phyloP scores from a whole-genome alignment of 2,888 invertebrate genomes.

The Aleiodes leptofemur region DNA sequence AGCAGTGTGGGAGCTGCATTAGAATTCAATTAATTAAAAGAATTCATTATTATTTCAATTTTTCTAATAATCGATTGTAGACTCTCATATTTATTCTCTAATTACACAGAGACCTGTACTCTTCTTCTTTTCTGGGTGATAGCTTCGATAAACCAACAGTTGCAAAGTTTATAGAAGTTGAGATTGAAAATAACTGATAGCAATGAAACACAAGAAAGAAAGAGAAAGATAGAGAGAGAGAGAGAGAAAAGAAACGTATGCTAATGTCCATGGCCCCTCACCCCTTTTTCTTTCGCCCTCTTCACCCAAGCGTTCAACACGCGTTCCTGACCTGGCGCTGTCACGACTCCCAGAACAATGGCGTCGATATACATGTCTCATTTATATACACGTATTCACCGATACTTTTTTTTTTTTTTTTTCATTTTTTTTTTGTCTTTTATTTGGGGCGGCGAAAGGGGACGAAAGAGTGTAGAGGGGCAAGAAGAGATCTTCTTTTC shows the following conservation, averaged over 20 bases:
- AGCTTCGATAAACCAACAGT: neutral
- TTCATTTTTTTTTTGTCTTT: neutral
- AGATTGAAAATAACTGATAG: constrained; percentile 71
- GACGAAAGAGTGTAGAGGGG: constrained; percentile 2
- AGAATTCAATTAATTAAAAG: neutral
- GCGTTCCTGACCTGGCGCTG: constrained; percentile 73
- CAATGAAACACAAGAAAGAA: constrained; percentile 36
- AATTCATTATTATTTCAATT: too few relatives aligned
- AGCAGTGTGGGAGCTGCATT: too few relatives aligned
- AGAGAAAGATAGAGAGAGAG: constrained; percentile 47
- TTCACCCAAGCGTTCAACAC: constrained; percentile 62
- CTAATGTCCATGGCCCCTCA: constrained; percentile 58
- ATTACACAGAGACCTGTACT: too few relatives aligned
- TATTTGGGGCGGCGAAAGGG: neutral
- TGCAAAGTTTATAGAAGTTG: constrained; percentile 62
- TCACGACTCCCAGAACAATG: constrained; percentile 73
- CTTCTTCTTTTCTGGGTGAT: neutral
- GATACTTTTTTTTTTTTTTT: constrained; percentile 50
- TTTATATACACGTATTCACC: constrained; percentile 68
- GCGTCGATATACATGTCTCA: constrained; percentile 72
- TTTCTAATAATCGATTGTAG: too few relatives aligned
- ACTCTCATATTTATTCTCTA: too few relatives aligned
- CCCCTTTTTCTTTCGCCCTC: constrained; percentile 47
- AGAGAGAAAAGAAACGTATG: constrained; percentile 62
- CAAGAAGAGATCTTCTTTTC: constrained; percentile 12